Base-by-base conservation (phyloP, 2,888 invertebrate species). In the Philopedon plagiatum region DNA sequence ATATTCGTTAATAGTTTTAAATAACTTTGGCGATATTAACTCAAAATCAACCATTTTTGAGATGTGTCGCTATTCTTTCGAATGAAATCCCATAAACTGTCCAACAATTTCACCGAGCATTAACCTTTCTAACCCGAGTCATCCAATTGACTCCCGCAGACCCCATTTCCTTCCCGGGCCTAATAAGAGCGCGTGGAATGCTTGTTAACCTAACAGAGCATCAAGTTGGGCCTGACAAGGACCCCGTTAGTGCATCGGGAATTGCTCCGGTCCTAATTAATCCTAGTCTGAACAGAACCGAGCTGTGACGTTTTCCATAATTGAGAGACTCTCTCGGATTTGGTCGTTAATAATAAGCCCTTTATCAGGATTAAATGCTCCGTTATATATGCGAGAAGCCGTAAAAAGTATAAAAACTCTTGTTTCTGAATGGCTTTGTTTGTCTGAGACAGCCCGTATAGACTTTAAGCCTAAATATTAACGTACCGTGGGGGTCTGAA, bases 261-360 rank as follows among this genome's bases (percentile, higher is more conserved):
- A 51, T 54, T 56, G 54, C 41, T 64, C 41, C 41, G 34, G 41
- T 13, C 54, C 64, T 56, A 54, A 64, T 64, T 64, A 64, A 64
- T 54, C 39, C 41, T 39, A 34, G 54, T 56, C 56, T 41, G 39
- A 54, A 41, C 29, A 64, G 51, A 32, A 29, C 26, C 46, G 54
- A 64, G 64, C 56, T 41, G 64, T 64, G 64, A 64, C 64, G 41
- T 64, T 56, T 64, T 64, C 64, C 39, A 41, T 56, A 56, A 64
- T 64, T 64, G 32, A 56, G 64, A 29, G 41, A 37, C 54, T 37
- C 51, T 34, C 51, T 51, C 54, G 41, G 37, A 41, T 64, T 41
- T 23, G 29, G 41, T 64, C 23, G 37, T 54, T 51, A 64, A 64
- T 64, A 64, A 64, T 54, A 54, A 64, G 39, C 13, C 54, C 41